These are phyloP conservation scores for Jaculus jaculus DNA, from an alignment of 2,113 vertebrate species.

Conservation along the genomic window DNA sequence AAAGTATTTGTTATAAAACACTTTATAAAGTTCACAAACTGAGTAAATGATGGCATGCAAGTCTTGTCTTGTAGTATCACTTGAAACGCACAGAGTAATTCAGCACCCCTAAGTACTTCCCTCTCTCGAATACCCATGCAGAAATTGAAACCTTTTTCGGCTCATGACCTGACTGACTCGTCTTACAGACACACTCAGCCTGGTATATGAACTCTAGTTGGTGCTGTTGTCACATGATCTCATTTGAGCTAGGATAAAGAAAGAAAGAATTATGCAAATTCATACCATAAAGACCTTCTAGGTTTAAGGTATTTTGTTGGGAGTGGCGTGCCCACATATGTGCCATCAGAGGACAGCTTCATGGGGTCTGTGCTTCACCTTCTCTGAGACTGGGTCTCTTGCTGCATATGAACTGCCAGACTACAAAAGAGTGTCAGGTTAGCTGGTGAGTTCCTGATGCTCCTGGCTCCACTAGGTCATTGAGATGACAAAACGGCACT, in stretches of 20 bases:
- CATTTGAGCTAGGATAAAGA: not conserved
- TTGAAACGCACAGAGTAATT: not conserved
- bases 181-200: not conserved
- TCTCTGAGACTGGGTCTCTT: too few relatives aligned
- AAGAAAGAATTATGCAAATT: not conserved
- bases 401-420: too few relatives aligned
- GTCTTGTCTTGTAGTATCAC: not conserved
- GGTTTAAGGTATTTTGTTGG: too few relatives aligned
- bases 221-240: rapidly evolving
- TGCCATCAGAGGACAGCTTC: too few relatives aligned
- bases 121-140: not conserved
- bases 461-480: too few relatives aligned
- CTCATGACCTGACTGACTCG: not conserved
- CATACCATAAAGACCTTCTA: not conserved
- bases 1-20: not conserved
- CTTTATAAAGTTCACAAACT: not conserved
- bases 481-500: too few relatives aligned
- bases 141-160: not conserved
- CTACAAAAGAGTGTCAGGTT: too few relatives aligned
- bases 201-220: not conserved
- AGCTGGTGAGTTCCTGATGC: too few relatives aligned
- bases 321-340: too few relatives aligned
- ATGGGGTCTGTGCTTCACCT: too few relatives aligned
- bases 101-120: not conserved
- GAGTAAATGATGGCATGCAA: not conserved